Base-by-base conservation (phyloP, 2,888 invertebrate genomes). In the Clostera curtula region DNA sequence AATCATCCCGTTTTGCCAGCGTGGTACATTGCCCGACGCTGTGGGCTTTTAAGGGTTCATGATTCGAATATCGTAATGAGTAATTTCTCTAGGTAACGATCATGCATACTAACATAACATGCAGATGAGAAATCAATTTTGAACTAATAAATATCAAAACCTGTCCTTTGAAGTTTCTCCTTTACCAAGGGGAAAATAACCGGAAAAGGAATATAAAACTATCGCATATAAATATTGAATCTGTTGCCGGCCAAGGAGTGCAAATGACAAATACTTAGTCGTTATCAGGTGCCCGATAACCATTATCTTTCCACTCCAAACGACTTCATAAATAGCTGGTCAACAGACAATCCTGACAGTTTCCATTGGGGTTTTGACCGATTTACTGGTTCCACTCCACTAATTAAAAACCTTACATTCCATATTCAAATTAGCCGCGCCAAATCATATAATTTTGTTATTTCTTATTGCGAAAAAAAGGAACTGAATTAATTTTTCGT, bases 231-330 rank as follows among this genome's bases (percentile, higher is more conserved):
- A 52, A 57, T 56, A 58, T 45, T 48, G 40, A 29, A 43, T 44
- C 40, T 40, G 47, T 45, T 45, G 39, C 46, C 40, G 47, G 43
- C 51, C 48, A 58, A 64, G 56, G 53, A 68, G 65, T 56, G 60
- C 55, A 62, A 68, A 67, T 74, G 71, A 76, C 67, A 68, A 68
- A 66, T 62, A 65, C 58, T 60, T 43, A 37, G 40, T 43, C 33
- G 56, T 75, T 77, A 80, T 79, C 74, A 49, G 43, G 44, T 63
- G 74, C 23, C 67, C 70, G 80, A 80, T 79, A 79, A 76, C 57
- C 48, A 25, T 50, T 57, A 56, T 65, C 56, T 51, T 48, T 49
- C 55, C 63, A 71, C 64, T 69, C 54, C 40, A 56, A 49, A 43
- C 40, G 41, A 52, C 62, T 62, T 64, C 61, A 70, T 69, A 73